Evolutionary conservation across 2,888 invertebrate genomes (phyloP).

Genomic region (Atethmia centrago): DNA sequence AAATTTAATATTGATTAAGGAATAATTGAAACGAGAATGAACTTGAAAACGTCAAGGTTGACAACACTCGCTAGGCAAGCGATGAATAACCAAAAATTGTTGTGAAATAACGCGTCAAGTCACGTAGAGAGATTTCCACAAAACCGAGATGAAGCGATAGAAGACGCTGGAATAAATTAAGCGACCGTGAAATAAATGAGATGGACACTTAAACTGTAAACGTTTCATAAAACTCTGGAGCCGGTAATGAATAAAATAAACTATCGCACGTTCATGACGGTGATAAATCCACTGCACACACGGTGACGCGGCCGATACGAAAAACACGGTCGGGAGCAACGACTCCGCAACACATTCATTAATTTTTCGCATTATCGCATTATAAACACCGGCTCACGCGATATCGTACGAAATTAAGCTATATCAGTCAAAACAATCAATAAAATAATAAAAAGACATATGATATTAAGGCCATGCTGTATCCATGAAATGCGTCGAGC

Average conservation of each 20-base stretch:
- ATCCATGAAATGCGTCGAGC: slow-evolving; percentile 84
- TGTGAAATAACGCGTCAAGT: slow-evolving; percentile 67
- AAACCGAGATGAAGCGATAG: slow-evolving; percentile 49
- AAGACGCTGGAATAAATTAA: slow-evolving; percentile 57
- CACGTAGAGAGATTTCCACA: slow-evolving; percentile 63
- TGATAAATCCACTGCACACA: slow-evolving; percentile 69
- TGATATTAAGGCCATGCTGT: slow-evolving; percentile 68
- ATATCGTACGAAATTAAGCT: slow-evolving; percentile 77
- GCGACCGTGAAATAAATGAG: slow-evolving; percentile 71
- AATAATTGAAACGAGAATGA: slow-evolving; percentile 36
- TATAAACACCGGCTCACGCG: slow-evolving; percentile 73
- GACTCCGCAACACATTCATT: slow-evolving; percentile 76
- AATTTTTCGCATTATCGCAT: slow-evolving; percentile 80
- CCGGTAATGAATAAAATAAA: slow-evolving; percentile 73
- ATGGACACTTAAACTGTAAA: slow-evolving; percentile 70
- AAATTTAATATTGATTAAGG: slow-evolving; percentile 35
- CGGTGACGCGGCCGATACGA: slow-evolving; percentile 70
- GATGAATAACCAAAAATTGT: slow-evolving; percentile 56
- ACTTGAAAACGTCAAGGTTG: slow-evolving; percentile 44
- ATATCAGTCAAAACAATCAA: slow-evolving; percentile 84
- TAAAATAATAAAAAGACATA: slow-evolving; percentile 80
- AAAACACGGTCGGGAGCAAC: slow-evolving; percentile 74
- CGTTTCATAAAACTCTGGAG: slow-evolving; percentile 72
- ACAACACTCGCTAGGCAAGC: slow-evolving; percentile 38
- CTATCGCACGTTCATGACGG: slow-evolving; percentile 57